Conservation (phyloP, 2,113 vertebrate species). For the Ornithorhynchus anatinus region DNA sequence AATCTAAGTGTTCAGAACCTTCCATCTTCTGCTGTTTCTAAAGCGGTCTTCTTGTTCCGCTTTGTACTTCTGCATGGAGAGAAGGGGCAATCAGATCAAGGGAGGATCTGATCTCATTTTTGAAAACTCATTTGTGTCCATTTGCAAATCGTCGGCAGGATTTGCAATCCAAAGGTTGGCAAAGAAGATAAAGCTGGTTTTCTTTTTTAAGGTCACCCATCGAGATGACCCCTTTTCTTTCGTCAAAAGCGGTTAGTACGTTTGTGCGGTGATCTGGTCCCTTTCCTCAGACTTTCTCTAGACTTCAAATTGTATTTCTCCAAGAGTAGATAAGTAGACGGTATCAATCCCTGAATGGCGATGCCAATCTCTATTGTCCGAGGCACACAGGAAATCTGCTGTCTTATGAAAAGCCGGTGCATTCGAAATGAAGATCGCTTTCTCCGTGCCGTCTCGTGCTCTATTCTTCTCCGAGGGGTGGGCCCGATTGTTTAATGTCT, state of each 20-base stretch:
- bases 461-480: too few relatives aligned
- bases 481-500: too few relatives aligned
- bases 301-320: not conserved
- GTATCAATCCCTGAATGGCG: too few relatives aligned
- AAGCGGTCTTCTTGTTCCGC: slow-evolving; percentile 46
- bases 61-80: slow-evolving; percentile 55
- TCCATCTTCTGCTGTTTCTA: slow-evolving; percentile 70
- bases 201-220: not conserved
- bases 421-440: too few relatives aligned
- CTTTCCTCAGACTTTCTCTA: not conserved
- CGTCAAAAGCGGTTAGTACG: not conserved
- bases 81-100: slow-evolving; percentile 12
- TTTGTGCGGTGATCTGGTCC: not conserved
- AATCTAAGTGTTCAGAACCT: slow-evolving; percentile 78
- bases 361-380: too few relatives aligned
- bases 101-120: not conserved
- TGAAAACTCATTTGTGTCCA: slow-evolving; percentile 14
- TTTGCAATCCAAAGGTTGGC: slow-evolving; percentile 32
- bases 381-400: too few relatives aligned
- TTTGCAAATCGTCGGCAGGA: slow-evolving; percentile 8
- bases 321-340: not conserved
- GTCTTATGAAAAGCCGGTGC: too few relatives aligned
- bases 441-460: too few relatives aligned
- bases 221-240: not conserved
- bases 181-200: slow-evolving; percentile 10